Base-by-base conservation (phyloP, 2,113 vertebrate species). In the Nerophis lumbriciformis region DNA sequence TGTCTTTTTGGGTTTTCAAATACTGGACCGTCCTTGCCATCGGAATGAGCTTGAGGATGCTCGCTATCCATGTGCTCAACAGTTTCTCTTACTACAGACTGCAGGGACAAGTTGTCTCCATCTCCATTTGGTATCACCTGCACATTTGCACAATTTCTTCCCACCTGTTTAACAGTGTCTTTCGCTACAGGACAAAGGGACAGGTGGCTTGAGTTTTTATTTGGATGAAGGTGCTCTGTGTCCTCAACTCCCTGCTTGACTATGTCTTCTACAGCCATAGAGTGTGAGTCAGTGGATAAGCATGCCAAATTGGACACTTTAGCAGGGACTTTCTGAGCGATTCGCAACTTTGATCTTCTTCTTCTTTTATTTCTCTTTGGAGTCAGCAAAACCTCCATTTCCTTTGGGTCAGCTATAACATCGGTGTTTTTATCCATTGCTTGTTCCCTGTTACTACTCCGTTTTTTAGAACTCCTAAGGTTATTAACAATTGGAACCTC, bases 401-500 rank as follows among this genome's bases (percentile, higher is more conserved):
- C 59, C 36, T 60, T 45, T 4, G 21, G n/a, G n/a, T 52, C 53
- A 19, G 28, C 47, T 1, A 61, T 67, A 13, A 55, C 39, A 15
- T n/a, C 63, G 7, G 65, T 57, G 5, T 59, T 72, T 63, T 13
- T 51, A 19, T 63, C 61, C 42, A 65, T 56, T 8, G 47, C 45
- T 0, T 60, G 57, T 21, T 73, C 63, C 35, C 7, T 53, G 57
- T 73, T 75, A n/a, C 78, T 79, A 52, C 79, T 80, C 36, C 75
- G 69, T 53, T 63, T 77, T 50, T 69, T n/a, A 36, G 54, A 19
- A 55, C 45, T 53, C 8, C 58, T 9, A 5, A 65, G 6, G 53
- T 59, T 42, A n/a, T 56, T 38, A 50, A 8, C 28, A 48, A 45
- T 11, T 35, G 36, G 13, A 50, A 16, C 6, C 14, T 48, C 8